These are phyloP conservation scores for Catamblyrhynchus diadema DNA, from an alignment of 2,797 vertebrate species.

Conservation along the genomic window DNA sequence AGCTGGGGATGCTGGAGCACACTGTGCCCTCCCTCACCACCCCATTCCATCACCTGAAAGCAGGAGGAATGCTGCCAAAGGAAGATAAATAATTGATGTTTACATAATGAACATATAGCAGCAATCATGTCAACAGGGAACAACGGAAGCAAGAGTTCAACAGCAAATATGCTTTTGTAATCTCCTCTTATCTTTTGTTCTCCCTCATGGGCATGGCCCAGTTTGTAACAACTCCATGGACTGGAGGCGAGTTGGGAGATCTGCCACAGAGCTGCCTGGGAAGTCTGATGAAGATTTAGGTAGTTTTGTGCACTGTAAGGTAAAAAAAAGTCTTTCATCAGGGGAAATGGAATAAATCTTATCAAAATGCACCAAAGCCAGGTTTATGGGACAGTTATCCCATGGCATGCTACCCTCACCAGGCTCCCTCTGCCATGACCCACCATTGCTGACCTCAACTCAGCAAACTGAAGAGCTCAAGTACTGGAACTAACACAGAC, in stretches of 20 bases:
- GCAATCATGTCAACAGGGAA: conserved; percentile 29
- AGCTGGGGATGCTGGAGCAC: conserved; percentile 6
- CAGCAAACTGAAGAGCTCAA: neutral
- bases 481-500: neutral
- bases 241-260: neutral
- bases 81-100: conserved; percentile 64
- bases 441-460: neutral
- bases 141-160: conserved; percentile 41
- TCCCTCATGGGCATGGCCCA: neutral
- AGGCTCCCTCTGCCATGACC: neutral
- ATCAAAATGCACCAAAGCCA: neutral
- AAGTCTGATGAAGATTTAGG: neutral
- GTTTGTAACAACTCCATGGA: neutral
- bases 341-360: neutral
- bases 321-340: neutral
- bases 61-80: neutral
- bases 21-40: neutral
- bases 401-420: neutral
- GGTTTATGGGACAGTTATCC: neutral
- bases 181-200: neutral
- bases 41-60: conserved; percentile 40
- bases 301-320: neutral
- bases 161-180: neutral
- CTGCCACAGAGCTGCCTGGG: neutral
- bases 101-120: conserved; percentile 42